Base-by-base conservation (phyloP, 1,140 invertebrate genomes). In the Thaumetopoea pityocampa region DNA sequence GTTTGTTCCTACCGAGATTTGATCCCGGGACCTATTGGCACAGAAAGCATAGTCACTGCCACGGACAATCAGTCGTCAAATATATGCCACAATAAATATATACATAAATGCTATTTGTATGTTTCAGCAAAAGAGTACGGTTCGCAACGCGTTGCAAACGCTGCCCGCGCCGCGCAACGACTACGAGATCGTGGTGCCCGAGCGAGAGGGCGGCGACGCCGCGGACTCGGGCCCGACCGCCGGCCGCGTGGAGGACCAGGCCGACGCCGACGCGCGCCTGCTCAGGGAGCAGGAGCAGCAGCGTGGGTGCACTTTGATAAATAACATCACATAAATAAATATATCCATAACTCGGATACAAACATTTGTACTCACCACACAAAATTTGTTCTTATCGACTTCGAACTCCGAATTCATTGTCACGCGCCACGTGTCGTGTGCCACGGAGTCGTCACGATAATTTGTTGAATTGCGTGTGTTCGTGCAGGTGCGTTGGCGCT, bases 141-240 rank as follows among this genome's bases (percentile, higher is more conserved):
- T 99, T 5, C 88, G 90, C 26, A 88, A 89, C 37, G 92, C 93
- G 1, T 80, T 99, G 6, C 90, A 90, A 17, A 84, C 91, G 5
- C 83, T 99, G 37, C 98, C 98, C 2, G 71, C 89, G 14, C 98
- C 98, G 0, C 92, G 93, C 45, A 99, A 99, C 79, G 98, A 99
- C 84, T 99, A 98, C 85, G 98, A 99, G 85, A 98, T 99, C 69
- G 96, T 99, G 23, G 93, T 99, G 5, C 96, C 96, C 0, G 95
- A 98, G 47, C 90, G 94, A 20, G 94, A 97, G 54, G 85, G 88
- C 12, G 87, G 87, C 6, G 89, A 86, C 2, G 85, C 85, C 17
- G 72, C 85, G 7, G 58, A 72, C 0, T 60, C 86, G 3, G 51
- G 72, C 4, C 69, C 72, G n/a, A 62, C 85, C 4, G 68, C 85